Conservation (phyloP, 2,113 vertebrate species). For the Halcyon senegalensis region DNA sequence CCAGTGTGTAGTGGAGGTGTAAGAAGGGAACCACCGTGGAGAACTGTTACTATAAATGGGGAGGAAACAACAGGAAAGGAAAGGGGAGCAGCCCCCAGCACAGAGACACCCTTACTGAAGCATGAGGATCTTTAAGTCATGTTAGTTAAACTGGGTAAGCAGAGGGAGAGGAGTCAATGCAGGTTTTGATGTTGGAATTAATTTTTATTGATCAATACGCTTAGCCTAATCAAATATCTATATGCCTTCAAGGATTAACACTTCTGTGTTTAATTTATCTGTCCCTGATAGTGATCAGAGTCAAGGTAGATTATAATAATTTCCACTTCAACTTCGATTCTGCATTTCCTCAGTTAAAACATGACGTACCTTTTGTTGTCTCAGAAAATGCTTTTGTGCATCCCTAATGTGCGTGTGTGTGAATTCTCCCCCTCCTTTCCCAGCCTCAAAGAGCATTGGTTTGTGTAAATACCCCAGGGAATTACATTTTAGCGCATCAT, state of each 20-base stretch:
- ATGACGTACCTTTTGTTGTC: fast-evolving
- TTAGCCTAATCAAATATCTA: background rate
- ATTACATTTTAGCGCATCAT: background rate
- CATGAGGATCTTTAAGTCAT: fast-evolving
- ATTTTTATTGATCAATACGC: background rate
- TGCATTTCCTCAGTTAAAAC: background rate
- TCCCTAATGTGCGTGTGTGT: background rate
- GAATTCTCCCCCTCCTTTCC: background rate
- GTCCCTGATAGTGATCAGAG: background rate
- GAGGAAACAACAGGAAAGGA: background rate
- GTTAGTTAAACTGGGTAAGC: background rate
- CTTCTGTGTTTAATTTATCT: background rate
- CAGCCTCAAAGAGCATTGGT: background rate
- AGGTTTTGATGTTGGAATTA: conserved; percentile 28
- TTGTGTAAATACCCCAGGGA: background rate
- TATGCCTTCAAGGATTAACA: background rate
- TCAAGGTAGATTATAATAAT: background rate
- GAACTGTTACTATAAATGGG: background rate
- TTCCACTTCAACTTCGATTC: background rate
- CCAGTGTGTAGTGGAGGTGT: background rate
- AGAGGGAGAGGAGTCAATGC: background rate
- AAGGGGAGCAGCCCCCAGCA: background rate
- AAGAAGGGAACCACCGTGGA: background rate
- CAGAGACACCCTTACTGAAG: background rate
- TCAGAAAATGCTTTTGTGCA: background rate